phyloP scores from a whole-genome alignment of 2,888 invertebrate genomes.

The Megaustenia siamemsis region DNA sequence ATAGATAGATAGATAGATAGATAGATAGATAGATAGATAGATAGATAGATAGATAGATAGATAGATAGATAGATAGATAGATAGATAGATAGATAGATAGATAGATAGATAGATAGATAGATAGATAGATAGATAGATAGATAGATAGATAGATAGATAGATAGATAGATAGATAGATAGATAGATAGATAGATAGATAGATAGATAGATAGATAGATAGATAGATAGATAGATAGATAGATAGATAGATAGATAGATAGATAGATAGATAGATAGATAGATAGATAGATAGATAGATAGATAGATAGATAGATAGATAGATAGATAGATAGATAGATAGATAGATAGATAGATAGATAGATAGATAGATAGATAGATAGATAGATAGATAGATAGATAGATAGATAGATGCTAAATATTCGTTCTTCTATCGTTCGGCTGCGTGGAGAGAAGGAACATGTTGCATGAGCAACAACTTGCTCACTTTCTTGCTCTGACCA shows the following conservation, averaged over 20 bases:
- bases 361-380: constrained; percentile 9
- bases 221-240: not conserved
- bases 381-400: constrained; percentile 9
- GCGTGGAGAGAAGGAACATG: no score
- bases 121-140: no score
- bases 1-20: no score
- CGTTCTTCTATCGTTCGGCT: no score
- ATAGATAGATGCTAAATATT: not conserved
- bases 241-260: not conserved
- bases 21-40: no score
- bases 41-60: no score
- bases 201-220: not conserved
- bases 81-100: not conserved
- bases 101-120: no score
- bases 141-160: no score
- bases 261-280: not conserved
- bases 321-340: constrained; percentile 9
- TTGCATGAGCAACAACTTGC: no score
- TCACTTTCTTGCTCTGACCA: no score
- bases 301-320: constrained; percentile 9
- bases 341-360: constrained; percentile 9
- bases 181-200: not conserved
- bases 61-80: no score
- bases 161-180: not conserved
- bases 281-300: constrained; percentile 4